Evolutionary conservation across 2,797 vertebrate species (phyloP), one percentile per base, ranked within the genome.

Genomic region (Acrossocheilus wenchowensis): DNA sequence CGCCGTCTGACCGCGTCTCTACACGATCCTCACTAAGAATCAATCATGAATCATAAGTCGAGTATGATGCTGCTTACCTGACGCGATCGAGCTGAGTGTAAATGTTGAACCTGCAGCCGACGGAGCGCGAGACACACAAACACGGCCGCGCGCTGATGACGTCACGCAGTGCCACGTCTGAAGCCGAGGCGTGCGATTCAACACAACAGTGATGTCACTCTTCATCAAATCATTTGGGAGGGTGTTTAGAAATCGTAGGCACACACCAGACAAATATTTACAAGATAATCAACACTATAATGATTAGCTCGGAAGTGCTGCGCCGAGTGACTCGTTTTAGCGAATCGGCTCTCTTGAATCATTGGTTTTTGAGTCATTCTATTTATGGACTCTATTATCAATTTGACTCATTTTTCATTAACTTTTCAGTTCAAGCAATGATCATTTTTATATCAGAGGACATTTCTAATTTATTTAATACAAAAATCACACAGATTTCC

Each of bases 121-220:
- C 10, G 34, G 41, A 90, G 39, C 39, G 39, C 39, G 39, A 41
- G 39, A 41, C 6, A 6, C 6, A 6, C 6, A 41, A 41, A 41
- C 39, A 41, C 39, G 87, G 94, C 87, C 94, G 84, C 92, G 83
- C 88, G 50, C 3, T 91, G 88, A 93, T 95, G 95, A 94, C 94
- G 94, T 94, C 84, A 84, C 0, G 5, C 30, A 82, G 84, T 94
- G 95, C 95, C 95, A 96, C 95, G 95, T 96, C 92, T 93, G 82
- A 82, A 71, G 26, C 34, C 6, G 66, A 48, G 45, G 57, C 79
- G 79, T 73, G 81, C 50, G 87, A 75, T 64, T 78, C 34, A 78
- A 78, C 75, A 41, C 14, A 57, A 78, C 75, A n/a, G 75, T 41
- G 39, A 41, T 14, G 21, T 60, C 45, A 75, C 26, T 11, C 8